Base-by-base conservation (phyloP, 37 sponge, comb jelly and placozoan genomes). In the Diacarnus erythraeanus region DNA sequence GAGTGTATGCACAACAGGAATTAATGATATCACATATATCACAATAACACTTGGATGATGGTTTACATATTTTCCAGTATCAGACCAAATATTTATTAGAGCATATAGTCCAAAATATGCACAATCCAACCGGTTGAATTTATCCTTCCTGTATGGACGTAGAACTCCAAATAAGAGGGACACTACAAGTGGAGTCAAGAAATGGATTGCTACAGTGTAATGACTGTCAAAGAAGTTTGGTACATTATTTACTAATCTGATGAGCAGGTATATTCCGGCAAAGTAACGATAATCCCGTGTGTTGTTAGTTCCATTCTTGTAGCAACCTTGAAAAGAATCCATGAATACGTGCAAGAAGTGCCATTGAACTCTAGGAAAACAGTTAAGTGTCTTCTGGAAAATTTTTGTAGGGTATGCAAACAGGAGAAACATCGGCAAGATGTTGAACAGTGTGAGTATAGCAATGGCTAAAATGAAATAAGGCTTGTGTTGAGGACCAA, bases 281-380 rank as follows among this genome's bases (percentile, higher is more conserved):
- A 76, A 58, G 60, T 59, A 76, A 6, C 76, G 76, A 35, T 35
- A 59, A 33, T 76, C 76, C 37, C 0, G 15, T 31, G 76, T 76
- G 1, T 57, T 57, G 56, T 76, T 59, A 22, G 76, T 76, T n/a
- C 76, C 76, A 76, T 76, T 76, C 40, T 76, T 76, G 59, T 76
- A 71, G 22, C 71, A 71, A 2, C 71, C 71, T 35, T 71, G 42
- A 40, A 71, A 71, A 3, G 6, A 5, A 59, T 71, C 71, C 23
- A 23, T 23, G 42, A 71, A 71, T 38, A 36, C 42, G 12, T 40
- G 71, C 1, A 71, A 26, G 21, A n/a, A 36, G 35, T 71, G 42
- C 71, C 71, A 71, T 2, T n/a, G 30, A 23, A 40, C 35, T 12
- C 71, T 9, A 35, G 71, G 41, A 15, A 39, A 71, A 8, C 23